Base-by-base conservation (phyloP, 2,797 vertebrate species). In the Xyrichtys novacula region DNA sequence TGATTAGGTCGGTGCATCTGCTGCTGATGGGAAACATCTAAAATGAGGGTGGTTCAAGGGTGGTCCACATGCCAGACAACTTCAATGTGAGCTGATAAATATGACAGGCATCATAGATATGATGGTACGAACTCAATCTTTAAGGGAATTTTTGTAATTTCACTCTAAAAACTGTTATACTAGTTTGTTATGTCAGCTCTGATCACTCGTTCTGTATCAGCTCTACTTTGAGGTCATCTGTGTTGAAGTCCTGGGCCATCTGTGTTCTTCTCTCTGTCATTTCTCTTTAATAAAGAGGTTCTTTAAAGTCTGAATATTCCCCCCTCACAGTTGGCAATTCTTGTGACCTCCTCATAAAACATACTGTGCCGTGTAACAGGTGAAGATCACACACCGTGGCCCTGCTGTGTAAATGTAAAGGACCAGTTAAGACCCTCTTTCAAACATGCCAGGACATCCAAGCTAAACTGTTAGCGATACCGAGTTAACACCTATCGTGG, bases 401-500 rank as follows among this genome's bases (percentile, higher is more conserved):
- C 52, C 29, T 12, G 64, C 44, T 50, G 68, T 56, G 54, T 36
- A 71, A 74, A 71, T 20, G 42, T 25, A 74, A 67, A 82, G 76
- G 74, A 69, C 62, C 70, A 58, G 77, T 74, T 83, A 79, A 81
- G 74, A 75, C 81, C 73, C 61, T 74, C 70, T 44, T 58, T 80
- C 60, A 66, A 82, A 78, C 76, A 81, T 62, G 61, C 83, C 76
- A 49, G 73, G 61, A 79, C 71, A 40, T 74, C 81, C 72, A 80
- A 87, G 65, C 77, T 88, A 88, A 92, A 90, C 86, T 87, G 87
- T 90, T 87, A 88, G 84, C 54, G 25, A 78, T 69, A 48, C 70
- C 39, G 29, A 86, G 84, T 90, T 92, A 91, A 86, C 89, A 84
- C 87, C 87, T 89, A 70, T 64, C 70, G 48, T 85, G 88, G 80